Base-by-base conservation (phyloP, 2,113 vertebrate genomes). In the Condylura cristata region DNA sequence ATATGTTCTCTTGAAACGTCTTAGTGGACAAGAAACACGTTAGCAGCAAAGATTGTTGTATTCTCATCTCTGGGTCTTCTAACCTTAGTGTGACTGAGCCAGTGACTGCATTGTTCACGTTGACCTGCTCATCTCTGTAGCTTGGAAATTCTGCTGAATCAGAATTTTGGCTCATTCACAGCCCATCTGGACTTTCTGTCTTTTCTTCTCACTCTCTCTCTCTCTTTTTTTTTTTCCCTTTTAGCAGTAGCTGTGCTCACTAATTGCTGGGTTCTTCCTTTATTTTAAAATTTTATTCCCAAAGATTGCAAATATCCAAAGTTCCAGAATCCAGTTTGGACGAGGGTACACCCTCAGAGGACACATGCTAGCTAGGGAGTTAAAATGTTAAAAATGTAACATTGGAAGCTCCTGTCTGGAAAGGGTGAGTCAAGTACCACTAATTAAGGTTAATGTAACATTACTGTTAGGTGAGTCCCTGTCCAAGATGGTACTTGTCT, bases 41-140 rank as follows among this genome's bases (percentile, higher is more conserved):
- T 12, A 70, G 75, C 41, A n/a, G 46, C 0, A 44, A 37, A 46
- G 80, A 30, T 28, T 41, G 74, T 63, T 41, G 12, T 20, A 16
- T 80, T 46, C 22, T 66, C 11, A 72, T 10, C 32, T 46, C 60
- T 34, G 44, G 6, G 60, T 85, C 34, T 44, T 58, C 16, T 63
- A 58, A 48, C 34, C 8, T 71, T 26, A 30, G n/a, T 93, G n/a
- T 91, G n/a, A 78, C 5, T 8, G 28, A 32, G 58, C 66, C 53
- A 28, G 0, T 41, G 18, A 22, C 4, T 39, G 46, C 3, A 0
- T 60, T 72, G 53, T 37, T 41, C 48, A 13, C 3, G 1, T 30
- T 22, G 63, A 26, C n/a, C 22, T 63, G 32, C n/a, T 72, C 9
- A n/a, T 90, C 20, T 80, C 70, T 28, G 26, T 48, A 8, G 26